A percentile compares a stretch with the other conserved stretches of the same genome.
Evolutionary conservation across 2,888 invertebrate species (phyloP).

Genomic region (Megastigmus dorsalis): DNA sequence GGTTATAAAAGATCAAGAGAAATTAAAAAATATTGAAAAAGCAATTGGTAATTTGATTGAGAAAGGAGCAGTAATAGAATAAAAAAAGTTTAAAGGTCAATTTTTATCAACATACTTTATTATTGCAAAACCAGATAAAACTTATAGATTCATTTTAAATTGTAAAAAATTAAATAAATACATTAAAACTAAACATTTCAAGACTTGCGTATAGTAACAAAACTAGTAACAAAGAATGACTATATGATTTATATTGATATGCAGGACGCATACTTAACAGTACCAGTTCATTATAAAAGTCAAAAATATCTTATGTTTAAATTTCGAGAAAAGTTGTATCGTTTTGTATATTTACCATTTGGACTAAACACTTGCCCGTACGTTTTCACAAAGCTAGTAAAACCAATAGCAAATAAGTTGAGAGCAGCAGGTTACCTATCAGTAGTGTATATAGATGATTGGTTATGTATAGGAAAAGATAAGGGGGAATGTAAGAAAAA

Average conservation of each 20-base stretch:
- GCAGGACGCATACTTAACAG: slow-evolving; percentile 5
- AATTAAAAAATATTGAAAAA: background rate
- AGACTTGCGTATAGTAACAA: too few species aligned
- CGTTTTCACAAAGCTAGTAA: slow-evolving; percentile 10
- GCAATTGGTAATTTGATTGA: background rate
- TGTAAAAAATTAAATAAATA: too few species aligned
- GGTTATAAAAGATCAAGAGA: background rate
- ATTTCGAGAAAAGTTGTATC: background rate
- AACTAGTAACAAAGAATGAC: background rate
- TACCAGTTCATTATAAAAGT: background rate
- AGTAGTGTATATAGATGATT: slow-evolving; percentile 2
- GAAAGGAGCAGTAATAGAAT: background rate
- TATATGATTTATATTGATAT: background rate
- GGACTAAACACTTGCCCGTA: background rate
- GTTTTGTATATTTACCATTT: background rate
- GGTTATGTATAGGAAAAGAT: background rate
- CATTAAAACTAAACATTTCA: too few species aligned
- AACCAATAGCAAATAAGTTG: background rate
- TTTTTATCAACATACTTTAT: too few species aligned
- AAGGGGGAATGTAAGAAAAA: background rate
- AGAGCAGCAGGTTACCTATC: background rate
- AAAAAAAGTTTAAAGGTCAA: too few species aligned
- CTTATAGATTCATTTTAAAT: too few species aligned
- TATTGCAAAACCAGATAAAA: too few species aligned
- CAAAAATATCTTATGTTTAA: background rate